A percentile compares a stretch with the other conserved stretches of the same genome.
Evolutionary conservation across 2,797 vertebrate species (phyloP).

Genomic region (Coilia nasus): DNA sequence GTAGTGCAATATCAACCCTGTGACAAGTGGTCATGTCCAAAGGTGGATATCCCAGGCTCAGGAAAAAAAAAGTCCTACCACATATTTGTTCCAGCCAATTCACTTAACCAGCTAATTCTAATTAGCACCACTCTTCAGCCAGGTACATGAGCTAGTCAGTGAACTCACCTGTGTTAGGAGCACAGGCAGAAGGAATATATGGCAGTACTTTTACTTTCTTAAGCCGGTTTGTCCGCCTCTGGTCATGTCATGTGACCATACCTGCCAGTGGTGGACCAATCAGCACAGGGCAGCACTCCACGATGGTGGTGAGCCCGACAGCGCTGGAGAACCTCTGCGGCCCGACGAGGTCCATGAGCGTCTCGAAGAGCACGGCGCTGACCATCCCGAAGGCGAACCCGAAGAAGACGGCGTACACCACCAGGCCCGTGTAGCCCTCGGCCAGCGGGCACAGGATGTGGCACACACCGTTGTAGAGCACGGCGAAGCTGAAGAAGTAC

Average conservation of each 20-base stretch:
- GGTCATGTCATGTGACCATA: not conserved
- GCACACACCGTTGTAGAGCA: constrained; percentile 91
- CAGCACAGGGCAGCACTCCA: constrained; percentile 94
- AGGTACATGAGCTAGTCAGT: too few relatives aligned
- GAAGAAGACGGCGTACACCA: constrained; percentile 91
- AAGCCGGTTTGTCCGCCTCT: too few relatives aligned
- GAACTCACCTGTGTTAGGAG: too few relatives aligned
- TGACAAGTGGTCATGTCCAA: too few relatives aligned
- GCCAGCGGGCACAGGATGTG: constrained; percentile 89
- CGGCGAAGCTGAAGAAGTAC: constrained; percentile 93
- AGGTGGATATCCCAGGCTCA: too few relatives aligned
- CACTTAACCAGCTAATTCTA: too few relatives aligned
- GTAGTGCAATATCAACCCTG: too few relatives aligned
- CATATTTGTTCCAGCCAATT: too few relatives aligned
- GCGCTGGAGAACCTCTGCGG: constrained; percentile 92
- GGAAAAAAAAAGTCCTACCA: too few relatives aligned
- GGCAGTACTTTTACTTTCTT: too few relatives aligned
- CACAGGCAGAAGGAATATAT: too few relatives aligned
- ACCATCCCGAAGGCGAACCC: constrained; percentile 97
- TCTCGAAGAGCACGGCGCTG: constrained; percentile 93
- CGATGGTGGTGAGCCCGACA: constrained; percentile 90
- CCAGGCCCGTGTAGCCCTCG: constrained; percentile 82
- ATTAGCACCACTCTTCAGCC: too few relatives aligned
- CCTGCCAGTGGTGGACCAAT: constrained; percentile 92
- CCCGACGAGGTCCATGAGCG: constrained; percentile 94